Conservation (phyloP, 2,113 vertebrate species). For the Beaufortia kweichowensis region DNA sequence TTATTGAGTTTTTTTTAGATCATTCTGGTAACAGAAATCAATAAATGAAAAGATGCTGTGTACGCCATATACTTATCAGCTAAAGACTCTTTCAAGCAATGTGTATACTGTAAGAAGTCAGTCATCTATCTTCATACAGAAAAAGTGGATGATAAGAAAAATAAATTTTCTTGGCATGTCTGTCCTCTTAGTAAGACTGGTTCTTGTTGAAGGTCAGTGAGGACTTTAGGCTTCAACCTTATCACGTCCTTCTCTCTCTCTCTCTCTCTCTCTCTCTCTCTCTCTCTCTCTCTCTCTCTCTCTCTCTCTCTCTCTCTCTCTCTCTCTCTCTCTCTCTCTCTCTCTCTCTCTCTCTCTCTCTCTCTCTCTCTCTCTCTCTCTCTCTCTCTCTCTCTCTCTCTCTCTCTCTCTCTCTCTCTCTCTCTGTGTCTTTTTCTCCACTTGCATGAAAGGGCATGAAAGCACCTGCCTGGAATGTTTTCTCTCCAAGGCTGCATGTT, state of each 20-base stretch:
- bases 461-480: conserved; percentile 51
- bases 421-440: not conserved
- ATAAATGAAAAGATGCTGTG: not conserved
- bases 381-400: no score
- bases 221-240: not conserved
- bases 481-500: conserved; percentile 39
- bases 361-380: not conserved
- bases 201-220: conserved; percentile 8
- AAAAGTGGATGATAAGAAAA: no score
- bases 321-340: not conserved
- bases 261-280: not conserved
- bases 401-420: not conserved
- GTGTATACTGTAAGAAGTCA: no score
- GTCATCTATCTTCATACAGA: not conserved
- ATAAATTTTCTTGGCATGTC: not conserved
- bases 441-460: conserved; percentile 43
- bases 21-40: not conserved
- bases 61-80: not conserved
- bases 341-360: not conserved
- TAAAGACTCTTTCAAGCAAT: no score
- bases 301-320: not conserved
- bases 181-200: not conserved
- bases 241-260: conserved; percentile 1
- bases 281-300: not conserved
- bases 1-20: no score